Percentiles rank a stretch among this genome's conserved stretches.
Evolutionary conservation across 2,888 invertebrate genomes (phyloP).

Genomic region (Pycnomerus fuliginosus): DNA sequence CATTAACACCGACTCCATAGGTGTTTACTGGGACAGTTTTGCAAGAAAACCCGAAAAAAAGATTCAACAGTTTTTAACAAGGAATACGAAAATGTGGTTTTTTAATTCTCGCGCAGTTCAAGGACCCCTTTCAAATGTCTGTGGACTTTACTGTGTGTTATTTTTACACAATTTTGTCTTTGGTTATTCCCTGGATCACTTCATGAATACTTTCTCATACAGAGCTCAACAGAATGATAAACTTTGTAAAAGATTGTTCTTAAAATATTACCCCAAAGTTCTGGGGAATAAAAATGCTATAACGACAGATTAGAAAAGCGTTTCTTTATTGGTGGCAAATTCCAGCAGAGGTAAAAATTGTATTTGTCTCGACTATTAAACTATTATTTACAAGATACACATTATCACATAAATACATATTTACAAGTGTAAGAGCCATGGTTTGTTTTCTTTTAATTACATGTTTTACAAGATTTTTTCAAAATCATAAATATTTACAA

Average conservation of each 20-base stretch:
- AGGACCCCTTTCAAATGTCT: slow-evolving; percentile 7
- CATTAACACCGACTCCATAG: slow-evolving; percentile 3
- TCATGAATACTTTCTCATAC: slow-evolving; percentile 1
- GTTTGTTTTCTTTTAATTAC: too few relatives aligned
- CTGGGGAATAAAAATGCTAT: too few relatives aligned
- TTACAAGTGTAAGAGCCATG: too few relatives aligned
- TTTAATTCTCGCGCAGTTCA: slow-evolving; percentile 7
- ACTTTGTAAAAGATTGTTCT: slow-evolving; percentile 5
- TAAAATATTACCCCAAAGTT: too few relatives aligned
- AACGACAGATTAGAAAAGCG: too few relatives aligned
- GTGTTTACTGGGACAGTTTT: slow-evolving; percentile 12
- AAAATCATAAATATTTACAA: too few relatives aligned
- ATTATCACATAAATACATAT: too few relatives aligned
- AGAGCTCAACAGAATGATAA: slow-evolving; percentile 7
- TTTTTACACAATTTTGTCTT: slow-evolving; percentile 7
- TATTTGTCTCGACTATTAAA: too few relatives aligned
- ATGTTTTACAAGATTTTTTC: too few relatives aligned
- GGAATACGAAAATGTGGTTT: slow-evolving; percentile 3
- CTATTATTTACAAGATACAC: too few relatives aligned
- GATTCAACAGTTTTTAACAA: slow-evolving; percentile 7
- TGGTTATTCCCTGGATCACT: neutral
- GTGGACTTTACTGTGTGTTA: slow-evolving; percentile 15
- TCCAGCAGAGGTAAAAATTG: too few relatives aligned
- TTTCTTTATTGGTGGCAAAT: too few relatives aligned
- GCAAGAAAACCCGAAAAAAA: slow-evolving; percentile 4